These are phyloP conservation scores for Megalops atlanticus DNA, from an alignment of 2,113 vertebrate species.

Conservation along the genomic window DNA sequence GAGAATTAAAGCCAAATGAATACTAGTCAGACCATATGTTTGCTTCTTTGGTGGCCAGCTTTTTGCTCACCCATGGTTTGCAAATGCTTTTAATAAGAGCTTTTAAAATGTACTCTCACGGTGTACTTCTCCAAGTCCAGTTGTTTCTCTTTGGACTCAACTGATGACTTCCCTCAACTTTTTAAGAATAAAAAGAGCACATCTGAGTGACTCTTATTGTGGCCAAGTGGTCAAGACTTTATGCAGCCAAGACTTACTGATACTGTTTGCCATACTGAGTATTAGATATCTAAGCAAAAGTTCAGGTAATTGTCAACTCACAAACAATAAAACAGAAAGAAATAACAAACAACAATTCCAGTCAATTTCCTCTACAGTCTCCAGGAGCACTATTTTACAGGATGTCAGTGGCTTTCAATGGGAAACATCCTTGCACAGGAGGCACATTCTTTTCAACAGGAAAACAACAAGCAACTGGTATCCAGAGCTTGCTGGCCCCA, in stretches of 20 bases:
- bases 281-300: not conserved
- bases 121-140: not conserved
- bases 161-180: not conserved
- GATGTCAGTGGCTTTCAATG: not conserved
- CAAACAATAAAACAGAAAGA: constrained; percentile 1
- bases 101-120: not conserved
- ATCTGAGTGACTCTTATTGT: not conserved
- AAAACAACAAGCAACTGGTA: not conserved
- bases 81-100: constrained; percentile 9
- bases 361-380: not conserved
- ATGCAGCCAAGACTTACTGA: not conserved
- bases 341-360: not conserved
- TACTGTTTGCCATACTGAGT: not conserved
- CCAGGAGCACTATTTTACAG: not conserved
- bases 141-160: not conserved
- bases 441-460: not conserved
- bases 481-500: not conserved
- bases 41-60: constrained; percentile 6
- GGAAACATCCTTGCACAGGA: not conserved
- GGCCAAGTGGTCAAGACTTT: not conserved
- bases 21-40: not conserved
- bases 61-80: not conserved
- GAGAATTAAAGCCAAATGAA: constrained; percentile 3
- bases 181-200: not conserved
- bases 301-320: not conserved